Base-by-base conservation (phyloP, 2,888 invertebrate species). In the Athalia rosae region DNA sequence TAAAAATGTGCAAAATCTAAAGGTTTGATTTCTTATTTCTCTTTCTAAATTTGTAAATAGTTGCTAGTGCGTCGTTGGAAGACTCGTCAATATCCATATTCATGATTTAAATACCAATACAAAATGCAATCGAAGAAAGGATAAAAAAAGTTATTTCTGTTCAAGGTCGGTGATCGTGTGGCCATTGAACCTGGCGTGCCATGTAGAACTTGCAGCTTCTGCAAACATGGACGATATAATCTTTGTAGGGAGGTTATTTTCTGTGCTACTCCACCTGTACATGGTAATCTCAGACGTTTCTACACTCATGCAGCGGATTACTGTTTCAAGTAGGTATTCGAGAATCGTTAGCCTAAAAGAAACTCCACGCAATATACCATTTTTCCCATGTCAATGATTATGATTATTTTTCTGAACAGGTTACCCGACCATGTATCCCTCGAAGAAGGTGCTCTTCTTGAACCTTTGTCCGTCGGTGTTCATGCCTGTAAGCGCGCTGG, bases 121-220 rank as follows among this genome's bases (percentile, higher is more conserved):
- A 28, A 28, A 28, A 28, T 28, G 28, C 28, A 28, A 28, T 28
- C 28, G 28, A 28, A 28, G 0, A 28, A 28, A 28, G 28, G 28
- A 28, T 28, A 28, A 53, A 67, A 28, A 53, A 28, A 11, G 28
- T 11, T 28, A 5, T n/a, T 41, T 11, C 11, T 4, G 67, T 63
- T 74, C 61, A 77, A 87, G 89, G 91, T 92, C 86, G 98, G 98
- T 2, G 98, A 98, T 91, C 93, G 98, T 81, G 98, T 99, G 4
- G 98, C 98, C 1, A 95, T 99, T 82, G 98, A 99, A 90, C 99
- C 99, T 0, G 98, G 98, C 7, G 95, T 97, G 78, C 94, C 96
- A 3, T 99, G 99, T 87, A 93, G 97, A 76, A 90, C 90, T 76
- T 99, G 99, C 89, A 91, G 93, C 62, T 95, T 93, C 88, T 99